phyloP scores from a whole-genome alignment of 2,797 vertebrate species.

The Novumbra hubbsi region DNA sequence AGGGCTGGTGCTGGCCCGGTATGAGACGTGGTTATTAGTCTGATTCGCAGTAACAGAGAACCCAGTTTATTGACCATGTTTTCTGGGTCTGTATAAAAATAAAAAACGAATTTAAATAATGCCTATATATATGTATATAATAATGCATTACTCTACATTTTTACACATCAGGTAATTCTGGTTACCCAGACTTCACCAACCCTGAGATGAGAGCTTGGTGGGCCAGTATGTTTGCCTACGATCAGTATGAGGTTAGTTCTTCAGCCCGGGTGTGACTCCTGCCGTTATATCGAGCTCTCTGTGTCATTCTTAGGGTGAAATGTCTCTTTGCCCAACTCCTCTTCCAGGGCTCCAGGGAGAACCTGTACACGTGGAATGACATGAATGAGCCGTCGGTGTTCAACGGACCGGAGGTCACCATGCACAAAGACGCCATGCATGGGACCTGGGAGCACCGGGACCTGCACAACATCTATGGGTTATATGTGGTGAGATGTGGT shows the following conservation, averaged over 20 bases:
- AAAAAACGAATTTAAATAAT: no score
- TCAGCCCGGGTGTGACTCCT: not conserved
- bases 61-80: not conserved
- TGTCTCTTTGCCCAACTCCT: not conserved
- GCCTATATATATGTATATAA: no score
- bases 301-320: not conserved
- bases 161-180: conserved; percentile 77
- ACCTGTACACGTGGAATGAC: conserved; percentile 89
- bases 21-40: not conserved
- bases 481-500: conserved; percentile 86
- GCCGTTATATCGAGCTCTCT: not conserved
- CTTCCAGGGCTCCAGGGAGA: conserved; percentile 82
- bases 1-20: conserved; percentile 90
- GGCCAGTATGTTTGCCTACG: conserved; percentile 86
- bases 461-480: conserved; percentile 89
- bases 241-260: conserved; percentile 76
- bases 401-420: conserved; percentile 92
- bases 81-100: no score
- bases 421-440: conserved; percentile 90
- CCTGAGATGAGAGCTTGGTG: conserved; percentile 86
- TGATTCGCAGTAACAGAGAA: not conserved
- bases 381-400: conserved; percentile 96
- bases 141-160: not conserved
- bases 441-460: conserved; percentile 90
- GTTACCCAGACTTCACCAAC: conserved; percentile 90